Evolutionary conservation across 2,113 vertebrate species (phyloP), one percentile per base, ranked within the genome.

Genomic region (Gambusia holbrooki): DNA sequence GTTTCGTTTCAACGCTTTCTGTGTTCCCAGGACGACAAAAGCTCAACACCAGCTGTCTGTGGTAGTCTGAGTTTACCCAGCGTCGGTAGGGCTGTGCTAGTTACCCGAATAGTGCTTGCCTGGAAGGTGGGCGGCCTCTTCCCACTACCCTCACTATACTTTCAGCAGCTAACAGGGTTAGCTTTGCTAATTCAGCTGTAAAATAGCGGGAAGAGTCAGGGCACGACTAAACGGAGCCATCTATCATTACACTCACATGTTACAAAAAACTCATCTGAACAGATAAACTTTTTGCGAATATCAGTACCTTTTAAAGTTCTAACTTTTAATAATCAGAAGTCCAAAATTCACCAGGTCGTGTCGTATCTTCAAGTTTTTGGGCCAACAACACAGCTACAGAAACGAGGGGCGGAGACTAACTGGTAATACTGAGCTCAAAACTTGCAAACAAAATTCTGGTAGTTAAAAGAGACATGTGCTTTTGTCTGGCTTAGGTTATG

Each of bases 341-440:
- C 81, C 86, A 89, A 70, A 85, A 77, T 86, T 83, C 84, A 87
- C 79, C 85, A 86, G 88, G 82, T 85, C 87, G 1, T 7, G 72
- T 84, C 88, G 79, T 90, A 88, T 82, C 90, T 91, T 92, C 88
- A 89, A 94, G 94, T 92, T 94, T 94, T 93, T 92, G 82, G 85
- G 87, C 90, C 86, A 93, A 90, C 83, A 83, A 90, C 79, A 73
- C 71, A 35, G 25, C 61, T 67, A 76, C n/a, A 62, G 22, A 33
- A 63, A 75, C 87, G 87, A 87, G 87, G 93, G 94, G 94, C 93
- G 93, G 93, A 85, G 94, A 91, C 92, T 93, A 93, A 89, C 77
- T 66, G 83, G 63, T 58, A 87, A 69, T 11, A 71, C 48, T 68
- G 35, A 69, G 74, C 69, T 6, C 33, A 28, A 8, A 67, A 28